Base-by-base conservation (phyloP, 2,113 vertebrate species). In the Oncorhynchus keta region DNA sequence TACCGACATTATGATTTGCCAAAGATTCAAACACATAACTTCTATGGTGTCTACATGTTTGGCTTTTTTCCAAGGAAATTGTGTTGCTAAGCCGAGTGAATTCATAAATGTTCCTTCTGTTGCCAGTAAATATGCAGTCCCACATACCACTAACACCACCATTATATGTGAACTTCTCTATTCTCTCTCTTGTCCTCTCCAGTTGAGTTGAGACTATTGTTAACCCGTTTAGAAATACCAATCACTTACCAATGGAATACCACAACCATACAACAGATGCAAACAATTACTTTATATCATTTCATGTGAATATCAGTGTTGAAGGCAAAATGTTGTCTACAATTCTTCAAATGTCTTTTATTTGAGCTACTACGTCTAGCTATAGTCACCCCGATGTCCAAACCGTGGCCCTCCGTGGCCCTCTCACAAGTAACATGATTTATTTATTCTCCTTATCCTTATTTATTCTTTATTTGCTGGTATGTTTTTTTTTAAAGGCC, bases 361-460 rank as follows among this genome's bases (percentile, higher is more conserved):
- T 81, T 81, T 79, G 75, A 76, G 83, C 82, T 55, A 55, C 51
- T 55, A 55, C 4, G 12, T 55, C 3, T 55, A 55, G 51, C 51
- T 55, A 18, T 55, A 55, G 14, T 45, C 39, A 18, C 16, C 51
- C 16, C 16, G 9, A 45, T 45, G 39, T 45, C 39, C 39, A 45
- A 45, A 45, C 9, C 0, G 39, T 45, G 39, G 9, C 72, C 72
- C 77, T 68, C 9, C 0, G 39, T 45, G 39, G 9, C 72, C 72
- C 77, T 68, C 57, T 76, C 26, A 3, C 77, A 69, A 76, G 69
- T 32, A 13, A 70, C 32, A 30, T 64, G 20, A 18, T 83, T 89
- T 89, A 91, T 90, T 91, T 88, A 86, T 91, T 89, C 26, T 35
- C 85, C 86, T 91, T 90, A 89, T 24, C n/a, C n/a, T n/a, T n/a